A percentile compares a stretch with the other conserved stretches of the same genome.
phyloP scores from a whole-genome alignment of 37 sponge, comb jelly and placozoan species.

The Cladorhizidae sp. region DNA sequence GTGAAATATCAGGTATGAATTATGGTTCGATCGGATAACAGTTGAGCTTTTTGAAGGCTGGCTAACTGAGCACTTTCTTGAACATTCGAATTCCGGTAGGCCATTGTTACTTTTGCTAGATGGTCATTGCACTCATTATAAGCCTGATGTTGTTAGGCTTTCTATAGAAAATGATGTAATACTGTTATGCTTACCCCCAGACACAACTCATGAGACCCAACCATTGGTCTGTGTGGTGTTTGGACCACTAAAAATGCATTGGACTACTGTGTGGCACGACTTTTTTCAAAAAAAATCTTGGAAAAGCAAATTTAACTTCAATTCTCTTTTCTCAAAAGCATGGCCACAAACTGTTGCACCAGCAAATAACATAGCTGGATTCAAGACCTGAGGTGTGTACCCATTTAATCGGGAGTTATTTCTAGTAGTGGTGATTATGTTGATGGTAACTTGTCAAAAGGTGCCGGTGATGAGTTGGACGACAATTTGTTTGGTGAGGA shows the following conservation, averaged over 20 bases:
- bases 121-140: slow-evolving; percentile 62
- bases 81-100: slow-evolving; percentile 30
- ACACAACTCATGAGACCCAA: slow-evolving; percentile 57
- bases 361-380: slow-evolving; percentile 41
- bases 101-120: slow-evolving; percentile 62
- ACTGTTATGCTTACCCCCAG: slow-evolving; percentile 60
- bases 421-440: too few relatives aligned
- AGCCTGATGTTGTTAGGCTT: slow-evolving; percentile 33
- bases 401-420: slow-evolving; percentile 55
- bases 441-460: too few relatives aligned
- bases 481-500: too few relatives aligned
- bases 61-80: slow-evolving; percentile 45
- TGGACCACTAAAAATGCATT: slow-evolving; percentile 27
- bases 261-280: slow-evolving; percentile 44
- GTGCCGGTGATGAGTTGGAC: too few relatives aligned
- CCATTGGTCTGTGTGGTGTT: slow-evolving; percentile 61
- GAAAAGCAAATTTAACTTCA: slow-evolving; percentile 32
- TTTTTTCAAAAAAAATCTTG: slow-evolving; percentile 13
- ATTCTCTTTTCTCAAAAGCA: slow-evolving; percentile 49
- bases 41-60: slow-evolving; percentile 51
- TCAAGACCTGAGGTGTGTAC: slow-evolving; percentile 40
- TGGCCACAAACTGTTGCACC: slow-evolving; percentile 43
- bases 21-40: slow-evolving; percentile 24
- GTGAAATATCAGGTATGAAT: slow-evolving; percentile 51
- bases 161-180: slow-evolving; percentile 38